Conservation (phyloP, 2,888 invertebrate species). For the Glyphotaelius pellucidus region DNA sequence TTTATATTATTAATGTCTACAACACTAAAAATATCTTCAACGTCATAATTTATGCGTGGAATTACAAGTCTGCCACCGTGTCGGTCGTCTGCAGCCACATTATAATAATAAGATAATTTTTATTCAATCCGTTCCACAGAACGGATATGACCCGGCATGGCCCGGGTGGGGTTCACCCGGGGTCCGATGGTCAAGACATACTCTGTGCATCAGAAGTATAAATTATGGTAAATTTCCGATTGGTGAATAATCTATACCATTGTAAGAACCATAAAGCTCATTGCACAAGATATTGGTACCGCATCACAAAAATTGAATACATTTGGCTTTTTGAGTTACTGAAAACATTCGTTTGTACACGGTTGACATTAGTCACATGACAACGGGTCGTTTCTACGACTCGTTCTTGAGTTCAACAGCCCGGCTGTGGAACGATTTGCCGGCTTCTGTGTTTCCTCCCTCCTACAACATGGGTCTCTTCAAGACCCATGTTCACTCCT, state of each 20-base stretch:
- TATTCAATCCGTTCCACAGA: constrained; percentile 17
- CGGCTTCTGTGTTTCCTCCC: too few species aligned
- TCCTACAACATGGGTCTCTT: too few species aligned
- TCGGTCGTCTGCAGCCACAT: constrained; percentile 5
- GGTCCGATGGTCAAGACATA: not conserved
- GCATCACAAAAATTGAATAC: too few species aligned
- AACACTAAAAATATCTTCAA: not conserved
- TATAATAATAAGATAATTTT: constrained; percentile 18
- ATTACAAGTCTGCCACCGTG: not conserved
- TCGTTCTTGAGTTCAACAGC: too few species aligned
- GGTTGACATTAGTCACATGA: too few species aligned
- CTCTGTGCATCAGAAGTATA: not conserved
- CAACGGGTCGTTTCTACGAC: too few species aligned
- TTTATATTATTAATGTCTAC: not conserved
- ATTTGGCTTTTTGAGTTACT: too few species aligned
- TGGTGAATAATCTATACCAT: not conserved
- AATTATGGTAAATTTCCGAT: not conserved
- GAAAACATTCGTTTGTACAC: too few species aligned
- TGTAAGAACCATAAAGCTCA: not conserved
- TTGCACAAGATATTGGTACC: too few species aligned
- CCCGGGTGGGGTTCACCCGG: not conserved
- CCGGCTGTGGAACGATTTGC: too few species aligned
- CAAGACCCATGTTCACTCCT: too few species aligned
- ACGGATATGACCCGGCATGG: constrained; percentile 16
- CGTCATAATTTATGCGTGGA: not conserved